Evolutionary conservation across 1,140 invertebrate genomes (phyloP).

Genomic region (Nylanderia fulva): DNA sequence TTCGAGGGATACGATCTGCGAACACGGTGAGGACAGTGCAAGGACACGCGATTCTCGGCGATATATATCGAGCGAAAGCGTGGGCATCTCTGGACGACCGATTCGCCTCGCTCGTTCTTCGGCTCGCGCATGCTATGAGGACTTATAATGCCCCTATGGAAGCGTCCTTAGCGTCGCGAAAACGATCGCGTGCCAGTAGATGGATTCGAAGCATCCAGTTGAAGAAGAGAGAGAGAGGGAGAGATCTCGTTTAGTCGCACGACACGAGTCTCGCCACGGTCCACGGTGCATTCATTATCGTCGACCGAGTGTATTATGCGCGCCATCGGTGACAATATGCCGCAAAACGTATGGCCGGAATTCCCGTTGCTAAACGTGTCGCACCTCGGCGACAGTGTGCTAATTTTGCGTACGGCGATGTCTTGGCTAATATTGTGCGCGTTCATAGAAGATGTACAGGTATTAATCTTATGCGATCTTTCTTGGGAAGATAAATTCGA

Average conservation of each 20-base stretch:
- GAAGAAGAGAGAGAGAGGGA: constrained; percentile 23
- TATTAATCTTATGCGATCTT: neutral
- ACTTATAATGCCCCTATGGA: constrained; percentile 63
- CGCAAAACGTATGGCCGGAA: constrained; percentile 22
- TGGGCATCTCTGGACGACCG: constrained; percentile 59
- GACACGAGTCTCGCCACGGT: constrained; percentile 46
- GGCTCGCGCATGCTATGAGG: constrained; percentile 21
- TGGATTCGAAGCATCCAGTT: constrained; percentile 58
- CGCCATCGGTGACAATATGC: constrained; percentile 65
- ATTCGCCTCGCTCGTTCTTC: constrained; percentile 67
- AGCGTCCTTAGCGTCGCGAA: constrained; percentile 52
- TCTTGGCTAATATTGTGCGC: constrained; percentile 25
- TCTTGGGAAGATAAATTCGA: neutral
- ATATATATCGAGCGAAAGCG: constrained; percentile 55
- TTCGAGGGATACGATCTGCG: constrained; percentile 36
- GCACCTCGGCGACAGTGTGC: constrained; percentile 3
- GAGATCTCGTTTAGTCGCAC: constrained; percentile 67
- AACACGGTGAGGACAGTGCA: constrained; percentile 57
- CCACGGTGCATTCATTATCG: constrained; percentile 70
- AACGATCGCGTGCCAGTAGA: constrained; percentile 71
- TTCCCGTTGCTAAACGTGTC: constrained; percentile 20
- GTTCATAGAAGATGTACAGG: neutral
- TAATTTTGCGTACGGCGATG: constrained; percentile 28
- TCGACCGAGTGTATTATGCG: constrained; percentile 64
- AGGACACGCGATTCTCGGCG: constrained; percentile 61